phyloP scores from a whole-genome alignment of 2,888 invertebrate genomes.

The Chrysodeixis includens region DNA sequence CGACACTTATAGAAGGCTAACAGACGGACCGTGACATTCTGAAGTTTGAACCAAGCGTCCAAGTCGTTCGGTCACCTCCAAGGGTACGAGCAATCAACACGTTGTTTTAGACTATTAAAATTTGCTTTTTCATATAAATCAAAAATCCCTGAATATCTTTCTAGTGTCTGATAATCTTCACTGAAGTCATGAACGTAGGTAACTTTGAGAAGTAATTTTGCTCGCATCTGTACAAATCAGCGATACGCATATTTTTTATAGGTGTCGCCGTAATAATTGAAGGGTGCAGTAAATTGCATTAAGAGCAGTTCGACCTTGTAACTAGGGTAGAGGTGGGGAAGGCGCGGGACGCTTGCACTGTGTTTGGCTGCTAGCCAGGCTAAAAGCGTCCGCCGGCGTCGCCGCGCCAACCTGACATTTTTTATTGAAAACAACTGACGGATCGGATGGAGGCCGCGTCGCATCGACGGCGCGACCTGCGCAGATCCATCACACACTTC shows the following conservation, averaged over 20 bases:
- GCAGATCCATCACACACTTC: constrained; percentile 83
- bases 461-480: constrained; percentile 78
- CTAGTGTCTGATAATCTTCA: too few relatives aligned
- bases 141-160: neutral
- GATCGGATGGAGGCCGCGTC: constrained; percentile 78
- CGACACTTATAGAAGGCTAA: constrained; percentile 55
- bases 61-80: constrained; percentile 58
- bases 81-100: constrained; percentile 47
- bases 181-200: too few relatives aligned
- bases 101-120: constrained; percentile 27
- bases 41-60: constrained; percentile 60
- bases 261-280: constrained; percentile 2
- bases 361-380: constrained; percentile 83
- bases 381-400: constrained; percentile 82
- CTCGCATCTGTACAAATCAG: neutral
- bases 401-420: constrained; percentile 86
- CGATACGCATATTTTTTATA: neutral
- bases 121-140: constrained; percentile 23
- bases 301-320: constrained; percentile 80
- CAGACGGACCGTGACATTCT: constrained; percentile 76
- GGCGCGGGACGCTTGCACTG: constrained; percentile 80
- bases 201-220: neutral
- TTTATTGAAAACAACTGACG: constrained; percentile 87
- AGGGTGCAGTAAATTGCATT: constrained; percentile 64
- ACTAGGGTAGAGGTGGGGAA: constrained; percentile 72